phyloP scores from a whole-genome alignment of 2,888 invertebrate genomes.

The Carcina quercana region DNA sequence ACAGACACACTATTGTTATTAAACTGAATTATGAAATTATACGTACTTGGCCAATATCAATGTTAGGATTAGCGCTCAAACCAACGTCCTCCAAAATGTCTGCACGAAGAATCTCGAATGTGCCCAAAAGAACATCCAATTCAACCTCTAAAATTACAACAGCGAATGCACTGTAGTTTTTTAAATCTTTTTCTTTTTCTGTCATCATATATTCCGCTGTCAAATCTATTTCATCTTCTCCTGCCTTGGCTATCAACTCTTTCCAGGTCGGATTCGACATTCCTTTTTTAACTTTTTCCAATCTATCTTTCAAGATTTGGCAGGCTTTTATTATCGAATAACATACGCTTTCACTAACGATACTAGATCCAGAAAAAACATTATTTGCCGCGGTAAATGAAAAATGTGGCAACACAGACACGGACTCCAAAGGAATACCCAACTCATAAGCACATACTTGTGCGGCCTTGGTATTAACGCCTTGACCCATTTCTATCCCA shows the following conservation, averaged over 20 bases:
- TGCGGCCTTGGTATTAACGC: slow-evolving; percentile 84
- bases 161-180: slow-evolving; percentile 74
- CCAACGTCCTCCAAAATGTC: slow-evolving; percentile 82
- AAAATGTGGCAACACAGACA: slow-evolving; percentile 76
- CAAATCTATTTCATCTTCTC: slow-evolving; percentile 70
- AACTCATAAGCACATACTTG: slow-evolving; percentile 85
- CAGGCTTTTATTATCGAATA: slow-evolving; percentile 76
- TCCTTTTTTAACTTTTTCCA: slow-evolving; percentile 69
- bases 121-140: slow-evolving; percentile 81
- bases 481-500: slow-evolving; percentile 85
- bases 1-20: no score
- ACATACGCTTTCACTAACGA: slow-evolving; percentile 77
- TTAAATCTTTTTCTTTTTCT: slow-evolving; percentile 60
- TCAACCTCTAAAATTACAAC: slow-evolving; percentile 77
- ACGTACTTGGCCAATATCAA: slow-evolving; percentile 79
- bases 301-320: slow-evolving; percentile 66
- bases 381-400: slow-evolving; percentile 77
- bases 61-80: slow-evolving; percentile 76
- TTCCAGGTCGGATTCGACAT: slow-evolving; percentile 71
- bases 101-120: slow-evolving; percentile 72
- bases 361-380: slow-evolving; percentile 77
- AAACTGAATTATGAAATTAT: no score
- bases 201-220: slow-evolving; percentile 76
- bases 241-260: slow-evolving; percentile 72
- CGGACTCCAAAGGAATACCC: slow-evolving; percentile 77